Base-by-base conservation (phyloP, 2,888 invertebrate species). In the Pedicia rivosa region DNA sequence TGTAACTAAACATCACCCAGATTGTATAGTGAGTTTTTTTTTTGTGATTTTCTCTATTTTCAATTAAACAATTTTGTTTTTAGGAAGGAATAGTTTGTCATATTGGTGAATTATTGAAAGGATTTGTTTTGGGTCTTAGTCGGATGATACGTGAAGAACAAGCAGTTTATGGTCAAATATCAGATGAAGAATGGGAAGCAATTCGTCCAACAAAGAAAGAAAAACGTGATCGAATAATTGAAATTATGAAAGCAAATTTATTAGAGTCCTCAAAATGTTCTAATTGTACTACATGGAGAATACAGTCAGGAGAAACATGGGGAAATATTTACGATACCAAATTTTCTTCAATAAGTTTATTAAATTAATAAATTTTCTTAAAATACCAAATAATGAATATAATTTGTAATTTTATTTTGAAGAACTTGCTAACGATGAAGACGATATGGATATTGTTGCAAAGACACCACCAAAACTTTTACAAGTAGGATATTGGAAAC, bases 181-280 rank as follows among this genome's bases (percentile, higher is more conserved):
- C 80, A 0, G 80, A 82, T 46, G 86, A 86, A 53, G 84, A 87
- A 61, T 87, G 84, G 78, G 82, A 86, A 48, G 72, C 78, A 1
- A 74, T 83, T 43, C 68, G 78, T 45, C 74, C 78, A 1, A 71
- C 70, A 2, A 81, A 81, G 54, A 47, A 59, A 6, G 78, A 81
- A 46, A 66, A 79, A 45, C 66, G 74, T 41, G 62, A 66, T 22
- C 70, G 70, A 44, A 64, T 86, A 24, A 53, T 83, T 2, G 65
- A 64, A 14, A 71, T 70, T 48, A 69, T 83, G 54, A 74, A 74
- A 63, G 83, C 25, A 19, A 55, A 54, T 35, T 48, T 61, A 0
- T 53, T 48, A 32, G 37, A 39, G 0, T 50, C 52, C 19, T 57
- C 54, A 38, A 48, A 47, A 40, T 74, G 74, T 45, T 63, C 64